Percentiles rank a stretch among this genome's conserved stretches.
These are phyloP conservation scores for Ptychadena robeensis DNA, from an alignment of 2,797 vertebrate species.

Conservation along the genomic window DNA sequence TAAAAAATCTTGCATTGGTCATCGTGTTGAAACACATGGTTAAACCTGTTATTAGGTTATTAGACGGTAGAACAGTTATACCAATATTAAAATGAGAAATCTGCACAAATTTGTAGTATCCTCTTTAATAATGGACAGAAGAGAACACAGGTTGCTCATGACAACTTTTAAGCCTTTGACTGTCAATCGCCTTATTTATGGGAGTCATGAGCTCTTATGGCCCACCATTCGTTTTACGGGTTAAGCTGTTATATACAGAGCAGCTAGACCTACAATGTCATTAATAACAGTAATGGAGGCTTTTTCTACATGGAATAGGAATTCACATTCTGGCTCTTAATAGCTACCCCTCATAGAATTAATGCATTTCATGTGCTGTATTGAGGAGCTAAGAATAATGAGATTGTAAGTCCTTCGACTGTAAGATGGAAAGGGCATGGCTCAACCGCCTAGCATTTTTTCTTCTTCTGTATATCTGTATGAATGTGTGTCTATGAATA, in stretches of 20 bases:
- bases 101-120: background rate
- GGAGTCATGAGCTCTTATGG: background rate
- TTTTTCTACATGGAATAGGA: background rate
- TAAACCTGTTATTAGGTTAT: background rate
- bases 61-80: background rate
- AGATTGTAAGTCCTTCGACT: no score
- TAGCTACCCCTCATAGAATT: background rate
- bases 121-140: background rate
- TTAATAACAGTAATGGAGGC: background rate
- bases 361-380: background rate
- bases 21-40: background rate
- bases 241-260: background rate
- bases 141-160: background rate
- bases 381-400: background rate
- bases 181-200: background rate
- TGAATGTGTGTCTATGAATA: no score
- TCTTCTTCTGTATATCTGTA: no score
- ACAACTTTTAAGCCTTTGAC: background rate
- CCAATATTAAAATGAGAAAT: background rate
- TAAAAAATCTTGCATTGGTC: background rate
- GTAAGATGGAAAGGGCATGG: no score
- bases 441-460: no score
- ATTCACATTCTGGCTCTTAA: background rate
- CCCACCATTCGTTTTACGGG: background rate
- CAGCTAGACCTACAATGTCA: background rate